Conservation (phyloP, 2,797 vertebrate species). For the Microctenopoma lineatum region DNA sequence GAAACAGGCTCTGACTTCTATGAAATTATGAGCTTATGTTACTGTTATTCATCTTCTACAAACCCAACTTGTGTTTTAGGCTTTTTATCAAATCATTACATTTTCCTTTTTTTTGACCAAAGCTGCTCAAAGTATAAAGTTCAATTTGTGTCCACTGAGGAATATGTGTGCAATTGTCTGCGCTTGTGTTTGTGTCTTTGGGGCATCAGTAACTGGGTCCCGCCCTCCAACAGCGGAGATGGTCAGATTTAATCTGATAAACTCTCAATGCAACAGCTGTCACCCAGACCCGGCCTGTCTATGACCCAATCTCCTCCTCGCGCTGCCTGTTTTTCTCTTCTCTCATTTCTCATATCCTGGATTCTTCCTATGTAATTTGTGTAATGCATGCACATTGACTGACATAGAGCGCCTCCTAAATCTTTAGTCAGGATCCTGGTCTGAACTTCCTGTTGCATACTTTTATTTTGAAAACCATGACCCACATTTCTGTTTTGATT, state of each 20-base stretch:
- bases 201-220: conserved; percentile 51
- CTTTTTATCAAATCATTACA: background rate
- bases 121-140: conserved; percentile 2
- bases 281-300: conserved; percentile 56
- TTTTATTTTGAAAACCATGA: no score
- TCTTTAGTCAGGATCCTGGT: no score
- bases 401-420: no score
- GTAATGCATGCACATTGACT: no score
- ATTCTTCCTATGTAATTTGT: background rate
- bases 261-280: conserved; percentile 81
- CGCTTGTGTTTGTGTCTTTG: conserved; percentile 36
- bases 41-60: no score
- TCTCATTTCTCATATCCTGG: conserved; percentile 4
- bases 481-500: no score
- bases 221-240: conserved; percentile 67
- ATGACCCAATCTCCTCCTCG: conserved; percentile 43
- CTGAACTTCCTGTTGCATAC: no score
- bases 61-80: background rate
- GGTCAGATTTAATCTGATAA: conserved; percentile 82
- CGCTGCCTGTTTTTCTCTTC: background rate
- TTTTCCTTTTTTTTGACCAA: background rate
- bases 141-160: background rate
- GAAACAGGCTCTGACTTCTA: no score
- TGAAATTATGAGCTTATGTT: no score
- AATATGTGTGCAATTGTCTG: conserved; percentile 4